Evolutionary conservation across 2,888 invertebrate species (phyloP).

Genomic region (Tenthredo notha): DNA sequence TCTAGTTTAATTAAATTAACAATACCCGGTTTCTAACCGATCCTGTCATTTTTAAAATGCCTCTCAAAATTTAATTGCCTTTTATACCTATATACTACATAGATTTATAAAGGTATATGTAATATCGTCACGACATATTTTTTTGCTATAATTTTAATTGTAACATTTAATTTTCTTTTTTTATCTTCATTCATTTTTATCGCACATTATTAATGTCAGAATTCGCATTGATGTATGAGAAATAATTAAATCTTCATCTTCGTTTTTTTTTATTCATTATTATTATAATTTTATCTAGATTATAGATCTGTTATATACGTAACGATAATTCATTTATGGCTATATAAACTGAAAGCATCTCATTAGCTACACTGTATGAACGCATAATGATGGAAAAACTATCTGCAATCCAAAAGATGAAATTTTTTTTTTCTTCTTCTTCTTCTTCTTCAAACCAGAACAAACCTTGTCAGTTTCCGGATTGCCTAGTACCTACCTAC

Average conservation of each 20-base stretch:
- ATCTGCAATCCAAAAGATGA: neutral
- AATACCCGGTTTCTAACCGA: neutral
- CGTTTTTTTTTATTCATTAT: neutral
- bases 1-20: conserved; percentile 37
- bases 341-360: neutral
- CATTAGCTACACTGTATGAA: neutral
- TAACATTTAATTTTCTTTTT: neutral
- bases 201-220: neutral
- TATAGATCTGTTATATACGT: neutral
- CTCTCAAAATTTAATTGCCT: neutral
- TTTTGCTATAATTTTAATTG: too few relatives aligned
- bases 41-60: neutral
- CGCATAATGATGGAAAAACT: neutral
- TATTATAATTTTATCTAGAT: neutral
- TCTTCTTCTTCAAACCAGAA: neutral
- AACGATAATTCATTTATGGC: neutral
- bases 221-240: neutral
- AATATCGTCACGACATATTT: too few relatives aligned
- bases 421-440: neutral
- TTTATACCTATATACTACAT: too few relatives aligned
- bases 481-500: neutral
- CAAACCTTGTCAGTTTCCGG: neutral
- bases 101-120: too few relatives aligned
- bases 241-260: neutral
- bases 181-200: neutral